These are phyloP conservation scores for Pachypanchax playfairii DNA, from an alignment of 2,113 vertebrate genomes.

Conservation along the genomic window DNA sequence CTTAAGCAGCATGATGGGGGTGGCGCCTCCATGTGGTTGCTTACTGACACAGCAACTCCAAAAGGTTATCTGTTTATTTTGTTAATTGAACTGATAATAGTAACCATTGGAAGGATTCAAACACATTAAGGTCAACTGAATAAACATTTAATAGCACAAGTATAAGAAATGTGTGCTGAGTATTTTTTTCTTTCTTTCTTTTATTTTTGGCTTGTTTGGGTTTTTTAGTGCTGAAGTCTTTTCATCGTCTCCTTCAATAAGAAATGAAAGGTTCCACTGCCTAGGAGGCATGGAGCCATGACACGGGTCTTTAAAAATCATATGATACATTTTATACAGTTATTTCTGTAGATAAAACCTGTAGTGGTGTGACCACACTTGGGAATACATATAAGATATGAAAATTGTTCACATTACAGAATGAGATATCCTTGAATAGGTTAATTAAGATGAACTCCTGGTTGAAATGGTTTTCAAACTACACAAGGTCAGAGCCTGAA, in stretches of 20 bases:
- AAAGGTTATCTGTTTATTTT: too few relatives aligned
- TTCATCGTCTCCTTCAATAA: background rate
- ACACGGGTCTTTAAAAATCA: background rate
- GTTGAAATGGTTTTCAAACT: conserved; percentile 4
- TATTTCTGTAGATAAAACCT: background rate
- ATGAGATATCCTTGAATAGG: conserved; percentile 26
- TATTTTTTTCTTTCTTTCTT: too few relatives aligned
- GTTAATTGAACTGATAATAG: too few relatives aligned
- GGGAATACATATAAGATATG: conserved; percentile 3
- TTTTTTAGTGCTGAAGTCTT: background rate
- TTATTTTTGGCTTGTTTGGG: too few relatives aligned
- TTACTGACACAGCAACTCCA: background rate
- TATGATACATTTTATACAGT: background rate
- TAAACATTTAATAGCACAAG: background rate
- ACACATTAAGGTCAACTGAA: background rate
- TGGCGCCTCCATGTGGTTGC: conserved; percentile 59
- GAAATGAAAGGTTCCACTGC: background rate
- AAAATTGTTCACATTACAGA: conserved; percentile 10
- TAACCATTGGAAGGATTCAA: background rate
- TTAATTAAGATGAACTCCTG: background rate
- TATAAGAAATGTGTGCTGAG: background rate
- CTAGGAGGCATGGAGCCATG: background rate
- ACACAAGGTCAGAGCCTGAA: background rate
- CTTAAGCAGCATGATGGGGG: conserved; percentile 11
- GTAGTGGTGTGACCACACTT: background rate